Evolutionary conservation across 2,797 vertebrate genomes (phyloP).

Genomic region (Calcarius lapponicus): DNA sequence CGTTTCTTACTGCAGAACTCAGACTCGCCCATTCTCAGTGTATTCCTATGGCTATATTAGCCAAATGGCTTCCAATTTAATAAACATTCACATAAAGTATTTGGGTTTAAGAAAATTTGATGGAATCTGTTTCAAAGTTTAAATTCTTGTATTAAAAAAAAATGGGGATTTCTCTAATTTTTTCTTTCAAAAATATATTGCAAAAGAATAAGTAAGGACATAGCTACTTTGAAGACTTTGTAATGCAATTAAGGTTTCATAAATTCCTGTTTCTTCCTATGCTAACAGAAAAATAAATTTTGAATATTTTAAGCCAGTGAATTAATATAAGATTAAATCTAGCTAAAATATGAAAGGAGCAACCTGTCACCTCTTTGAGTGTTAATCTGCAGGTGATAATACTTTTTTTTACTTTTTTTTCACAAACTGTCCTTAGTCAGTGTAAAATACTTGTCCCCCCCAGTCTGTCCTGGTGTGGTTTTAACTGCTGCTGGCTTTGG

Average conservation of each 20-base stretch:
- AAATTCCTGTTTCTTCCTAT: not conserved
- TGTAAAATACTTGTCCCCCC: not conserved
- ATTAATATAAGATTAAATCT: not conserved
- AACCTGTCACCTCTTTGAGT: not conserved
- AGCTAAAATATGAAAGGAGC: not conserved
- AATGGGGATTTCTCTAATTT: not conserved
- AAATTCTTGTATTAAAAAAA: not conserved
- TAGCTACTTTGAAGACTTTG: not conserved
- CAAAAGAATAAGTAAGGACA: not conserved
- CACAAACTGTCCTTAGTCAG: not conserved
- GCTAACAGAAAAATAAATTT: not conserved
- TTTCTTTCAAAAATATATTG: not conserved
- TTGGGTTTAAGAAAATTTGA: not conserved
- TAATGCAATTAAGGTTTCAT: not conserved
- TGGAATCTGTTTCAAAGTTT: not conserved
- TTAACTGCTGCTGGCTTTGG: not conserved
- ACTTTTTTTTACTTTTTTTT: not conserved
- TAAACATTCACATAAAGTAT: not conserved
- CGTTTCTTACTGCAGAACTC: not conserved
- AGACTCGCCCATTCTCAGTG: accelerated
- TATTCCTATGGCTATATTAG: not conserved
- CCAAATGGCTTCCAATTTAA: not conserved
- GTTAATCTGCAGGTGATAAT: not conserved
- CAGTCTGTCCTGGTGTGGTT: not conserved
- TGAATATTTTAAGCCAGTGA: not conserved